A percentile compares a stretch with the other conserved stretches of the same genome.
These are phyloP conservation scores for Tragelaphus scriptus DNA, from an alignment of 2,113 vertebrate species.

Conservation along the genomic window DNA sequence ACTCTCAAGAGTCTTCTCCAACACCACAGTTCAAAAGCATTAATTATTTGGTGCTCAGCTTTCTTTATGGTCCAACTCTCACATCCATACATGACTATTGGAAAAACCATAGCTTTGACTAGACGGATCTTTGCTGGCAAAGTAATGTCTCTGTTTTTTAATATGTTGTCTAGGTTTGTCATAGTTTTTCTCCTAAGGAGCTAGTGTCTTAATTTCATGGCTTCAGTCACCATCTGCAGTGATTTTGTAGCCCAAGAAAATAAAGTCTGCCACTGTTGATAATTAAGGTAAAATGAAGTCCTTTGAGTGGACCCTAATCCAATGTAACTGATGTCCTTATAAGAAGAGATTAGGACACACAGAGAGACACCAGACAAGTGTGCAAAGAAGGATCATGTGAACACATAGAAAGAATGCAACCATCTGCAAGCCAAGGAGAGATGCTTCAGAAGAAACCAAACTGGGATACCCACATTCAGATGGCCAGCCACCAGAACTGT, in stretches of 20 bases:
- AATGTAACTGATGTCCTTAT: not conserved
- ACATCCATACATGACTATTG: not conserved
- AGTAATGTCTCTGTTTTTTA: not conserved
- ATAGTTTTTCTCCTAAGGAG: not conserved
- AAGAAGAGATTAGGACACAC: not conserved
- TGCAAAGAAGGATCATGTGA: not conserved
- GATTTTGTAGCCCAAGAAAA: not conserved
- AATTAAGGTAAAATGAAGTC: not conserved
- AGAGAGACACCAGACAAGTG: not conserved
- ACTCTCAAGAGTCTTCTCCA: not conserved
- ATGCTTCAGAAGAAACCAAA: not conserved
- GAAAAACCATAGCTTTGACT: not conserved
- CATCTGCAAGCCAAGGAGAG: not conserved
- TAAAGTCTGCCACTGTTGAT: not conserved
- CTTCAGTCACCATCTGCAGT: not conserved
- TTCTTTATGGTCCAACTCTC: not conserved
- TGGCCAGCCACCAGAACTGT: not conserved
- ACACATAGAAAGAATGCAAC: not conserved
- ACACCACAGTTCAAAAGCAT: not conserved
- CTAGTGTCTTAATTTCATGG: not conserved
- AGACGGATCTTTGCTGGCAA: not conserved
- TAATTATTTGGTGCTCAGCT: not conserved
- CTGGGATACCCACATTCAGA: not conserved
- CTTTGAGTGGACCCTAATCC: not conserved
- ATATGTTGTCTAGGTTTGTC: not conserved